These are phyloP conservation scores for Pterostichus niger DNA, from an alignment of 2,888 invertebrate genomes.

Conservation along the genomic window DNA sequence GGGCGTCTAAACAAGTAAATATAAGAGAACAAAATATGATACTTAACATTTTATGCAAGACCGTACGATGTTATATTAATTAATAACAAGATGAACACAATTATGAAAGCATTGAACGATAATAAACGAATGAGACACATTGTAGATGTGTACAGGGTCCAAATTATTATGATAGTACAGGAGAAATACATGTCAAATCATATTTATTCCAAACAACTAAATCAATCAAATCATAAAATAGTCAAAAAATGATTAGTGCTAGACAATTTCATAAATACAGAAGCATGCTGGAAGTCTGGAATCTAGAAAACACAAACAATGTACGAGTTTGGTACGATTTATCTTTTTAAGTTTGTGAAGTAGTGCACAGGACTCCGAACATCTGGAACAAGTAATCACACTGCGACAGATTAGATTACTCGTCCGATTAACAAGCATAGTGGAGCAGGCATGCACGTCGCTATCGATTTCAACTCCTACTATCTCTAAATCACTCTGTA, in stretches of 20 bases:
- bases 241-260: slow-evolving; percentile 52
- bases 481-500: neutral
- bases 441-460: slow-evolving; percentile 21
- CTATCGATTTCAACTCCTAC: slow-evolving; percentile 26
- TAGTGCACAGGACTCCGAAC: slow-evolving; percentile 49
- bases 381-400: slow-evolving; percentile 73
- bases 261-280: slow-evolving; percentile 53
- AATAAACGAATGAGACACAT: slow-evolving; percentile 42
- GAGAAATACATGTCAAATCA: slow-evolving; percentile 58
- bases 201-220: slow-evolving; percentile 45
- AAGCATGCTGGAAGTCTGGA: slow-evolving; percentile 64
- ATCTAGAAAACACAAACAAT: slow-evolving; percentile 52
- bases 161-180: slow-evolving; percentile 49
- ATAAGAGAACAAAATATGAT: slow-evolving; percentile 30
- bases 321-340: no score
- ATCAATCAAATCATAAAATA: slow-evolving; percentile 50
- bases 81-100: slow-evolving; percentile 42
- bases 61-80: slow-evolving; percentile 45
- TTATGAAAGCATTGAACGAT: slow-evolving; percentile 53
- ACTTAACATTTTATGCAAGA: slow-evolving; percentile 26
- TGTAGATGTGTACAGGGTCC: slow-evolving; percentile 45
- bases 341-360: slow-evolving; percentile 50
- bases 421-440: slow-evolving; percentile 69
- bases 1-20: slow-evolving; percentile 13
- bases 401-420: slow-evolving; percentile 70